A percentile compares a stretch with the other conserved stretches of the same genome.
Evolutionary conservation across 2,888 invertebrate species (phyloP).

Genomic region (Crossocerus cetratus): DNA sequence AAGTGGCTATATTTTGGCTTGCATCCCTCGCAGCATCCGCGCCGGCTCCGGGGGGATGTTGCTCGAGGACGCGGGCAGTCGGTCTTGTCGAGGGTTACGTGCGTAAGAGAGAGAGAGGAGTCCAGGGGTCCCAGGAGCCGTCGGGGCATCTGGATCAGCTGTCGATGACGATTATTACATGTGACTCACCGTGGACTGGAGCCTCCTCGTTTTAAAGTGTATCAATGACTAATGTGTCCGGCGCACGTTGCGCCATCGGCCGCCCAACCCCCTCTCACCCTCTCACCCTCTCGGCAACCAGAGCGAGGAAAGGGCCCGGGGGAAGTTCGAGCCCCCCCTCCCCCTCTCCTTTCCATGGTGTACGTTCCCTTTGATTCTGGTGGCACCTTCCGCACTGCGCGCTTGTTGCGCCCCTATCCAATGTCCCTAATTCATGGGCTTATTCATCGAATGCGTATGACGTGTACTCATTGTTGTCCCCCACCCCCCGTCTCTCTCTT

Average conservation of each 20-base stretch:
- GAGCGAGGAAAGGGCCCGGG: too few relatives aligned
- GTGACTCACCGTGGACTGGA: slow-evolving; percentile 66
- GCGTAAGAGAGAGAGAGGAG: slow-evolving; percentile 35
- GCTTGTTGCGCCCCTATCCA: slow-evolving; percentile 1
- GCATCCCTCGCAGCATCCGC: slow-evolving; percentile 38
- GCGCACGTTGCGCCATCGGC: slow-evolving; percentile 35
- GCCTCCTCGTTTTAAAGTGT: slow-evolving; percentile 67
- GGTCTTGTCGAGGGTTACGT: slow-evolving; percentile 23
- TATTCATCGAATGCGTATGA: slow-evolving; percentile 69
- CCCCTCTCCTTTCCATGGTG: slow-evolving; percentile 13
- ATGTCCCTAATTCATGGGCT: slow-evolving; percentile 61
- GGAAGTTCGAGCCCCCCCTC: slow-evolving; percentile 13
- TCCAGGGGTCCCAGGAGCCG: slow-evolving; percentile 15
- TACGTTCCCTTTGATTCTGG: slow-evolving; percentile 44
- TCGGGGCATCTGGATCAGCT: slow-evolving; percentile 67
- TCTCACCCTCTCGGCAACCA: too few relatives aligned
- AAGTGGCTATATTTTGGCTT: too few relatives aligned
- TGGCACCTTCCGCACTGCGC: slow-evolving; percentile 34
- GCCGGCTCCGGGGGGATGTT: neutral
- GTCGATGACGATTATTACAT: slow-evolving; percentile 71
- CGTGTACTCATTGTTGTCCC: slow-evolving; percentile 58
- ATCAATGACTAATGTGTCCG: slow-evolving; percentile 71
- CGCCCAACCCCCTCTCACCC: slow-evolving; percentile 7
- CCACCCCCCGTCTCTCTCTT: neutral
- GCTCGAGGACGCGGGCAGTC: slow-evolving; percentile 31